A percentile compares a stretch with the other conserved stretches of the same genome.
These are phyloP conservation scores for Microtus richardsoni DNA, from an alignment of 2,113 vertebrate species.

Conservation along the genomic window DNA sequence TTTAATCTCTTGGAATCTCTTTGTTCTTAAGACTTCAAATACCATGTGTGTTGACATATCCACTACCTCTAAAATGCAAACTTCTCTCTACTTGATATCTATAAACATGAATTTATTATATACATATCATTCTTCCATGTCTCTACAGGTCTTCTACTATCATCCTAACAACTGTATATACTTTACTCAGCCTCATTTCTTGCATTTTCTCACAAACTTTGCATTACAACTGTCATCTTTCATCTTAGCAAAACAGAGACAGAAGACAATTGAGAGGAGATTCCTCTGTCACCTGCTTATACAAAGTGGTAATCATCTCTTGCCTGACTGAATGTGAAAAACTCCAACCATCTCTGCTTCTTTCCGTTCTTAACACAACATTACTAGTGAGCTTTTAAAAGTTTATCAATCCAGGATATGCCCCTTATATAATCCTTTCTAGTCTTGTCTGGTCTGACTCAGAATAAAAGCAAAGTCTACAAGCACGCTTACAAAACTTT, in stretches of 20 bases:
- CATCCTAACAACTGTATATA: not conserved
- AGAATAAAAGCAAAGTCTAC: conserved; percentile 21
- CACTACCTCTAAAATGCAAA: not conserved
- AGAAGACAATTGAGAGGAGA: conserved; percentile 3
- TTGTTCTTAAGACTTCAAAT: not conserved
- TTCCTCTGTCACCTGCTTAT: not conserved
- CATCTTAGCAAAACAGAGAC: not conserved
- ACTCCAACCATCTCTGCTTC: not conserved
- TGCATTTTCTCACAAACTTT: not conserved
- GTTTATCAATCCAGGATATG: not conserved
- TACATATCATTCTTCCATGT: not conserved
- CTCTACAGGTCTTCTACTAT: not conserved
- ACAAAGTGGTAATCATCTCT: not conserved
- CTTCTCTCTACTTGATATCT: not conserved
- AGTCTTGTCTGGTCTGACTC: not conserved
- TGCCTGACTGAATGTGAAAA: not conserved
- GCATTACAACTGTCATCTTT: conserved; percentile 15
- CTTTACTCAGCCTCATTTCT: not conserved
- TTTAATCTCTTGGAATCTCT: too few relatives aligned
- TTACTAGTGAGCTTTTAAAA: not conserved
- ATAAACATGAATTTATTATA: not conserved
- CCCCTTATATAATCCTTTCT: not conserved
- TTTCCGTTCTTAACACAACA: not conserved
- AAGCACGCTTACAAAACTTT: not conserved
- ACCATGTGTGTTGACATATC: not conserved